phyloP scores from a whole-genome alignment of 2,113 vertebrate genomes.

The Halcyon senegalensis region DNA sequence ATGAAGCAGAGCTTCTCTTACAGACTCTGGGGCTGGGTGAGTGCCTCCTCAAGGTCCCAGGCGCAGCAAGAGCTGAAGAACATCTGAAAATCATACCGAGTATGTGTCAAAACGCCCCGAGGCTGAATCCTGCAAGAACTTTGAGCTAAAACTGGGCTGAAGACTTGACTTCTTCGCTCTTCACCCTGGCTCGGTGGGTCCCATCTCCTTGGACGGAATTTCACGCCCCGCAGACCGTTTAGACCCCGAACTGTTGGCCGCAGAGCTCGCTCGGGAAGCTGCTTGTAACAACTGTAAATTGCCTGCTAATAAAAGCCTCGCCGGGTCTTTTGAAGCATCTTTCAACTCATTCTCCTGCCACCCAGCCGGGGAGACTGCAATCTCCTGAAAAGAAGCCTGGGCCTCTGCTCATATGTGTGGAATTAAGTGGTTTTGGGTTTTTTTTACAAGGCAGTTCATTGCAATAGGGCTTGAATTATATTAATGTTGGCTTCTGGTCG shows the following conservation, averaged over 20 bases:
- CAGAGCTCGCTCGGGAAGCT: neutral
- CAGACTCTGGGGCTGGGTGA: rapidly evolving
- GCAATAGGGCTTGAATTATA: neutral
- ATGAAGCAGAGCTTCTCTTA: neutral
- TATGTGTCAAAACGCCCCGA: neutral
- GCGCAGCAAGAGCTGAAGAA: neutral
- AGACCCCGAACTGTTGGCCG: neutral
- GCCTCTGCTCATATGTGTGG: neutral
- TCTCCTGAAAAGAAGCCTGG: neutral
- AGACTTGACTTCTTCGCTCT: too few species aligned
- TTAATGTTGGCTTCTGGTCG: neutral
- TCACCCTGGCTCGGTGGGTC: too few species aligned
- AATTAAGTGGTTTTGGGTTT: neutral
- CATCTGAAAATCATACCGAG: neutral
- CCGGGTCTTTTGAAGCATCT: constrained; percentile 26
- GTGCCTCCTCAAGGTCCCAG: neutral
- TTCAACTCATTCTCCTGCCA: constrained; percentile 12
- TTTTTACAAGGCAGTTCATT: neutral
- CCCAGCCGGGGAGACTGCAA: neutral
- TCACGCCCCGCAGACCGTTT: neutral
- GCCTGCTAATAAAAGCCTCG: neutral
- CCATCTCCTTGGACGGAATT: neutral
- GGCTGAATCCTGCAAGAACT: neutral
- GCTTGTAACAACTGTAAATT: constrained; percentile 22
- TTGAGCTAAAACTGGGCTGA: rapidly evolving